Evolutionary conservation across 2,797 vertebrate genomes (phyloP).

Genomic region (Eulemur albifrons): DNA sequence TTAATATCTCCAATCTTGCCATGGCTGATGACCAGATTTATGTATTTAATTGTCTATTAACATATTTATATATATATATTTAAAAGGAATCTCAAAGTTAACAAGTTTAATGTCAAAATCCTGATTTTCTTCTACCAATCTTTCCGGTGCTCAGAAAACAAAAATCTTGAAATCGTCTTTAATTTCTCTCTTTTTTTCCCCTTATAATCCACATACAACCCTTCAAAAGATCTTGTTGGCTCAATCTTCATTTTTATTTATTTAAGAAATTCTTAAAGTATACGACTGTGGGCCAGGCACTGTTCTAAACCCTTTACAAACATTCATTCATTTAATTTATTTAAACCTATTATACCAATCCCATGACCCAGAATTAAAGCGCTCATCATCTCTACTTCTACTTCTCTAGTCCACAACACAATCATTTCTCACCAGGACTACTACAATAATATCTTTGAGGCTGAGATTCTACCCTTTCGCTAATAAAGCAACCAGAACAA

Average conservation of each 20-base stretch:
- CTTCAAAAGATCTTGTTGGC: background rate
- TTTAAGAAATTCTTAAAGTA: background rate
- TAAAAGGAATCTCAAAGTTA: background rate
- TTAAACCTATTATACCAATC: background rate
- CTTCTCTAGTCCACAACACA: background rate
- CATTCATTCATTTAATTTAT: background rate
- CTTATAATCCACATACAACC: background rate
- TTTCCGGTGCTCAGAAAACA: background rate
- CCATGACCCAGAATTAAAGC: background rate
- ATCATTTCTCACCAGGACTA: background rate
- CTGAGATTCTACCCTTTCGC: background rate
- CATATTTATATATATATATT: background rate
- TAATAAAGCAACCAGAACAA: background rate
- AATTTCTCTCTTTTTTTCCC: background rate
- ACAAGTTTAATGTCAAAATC: background rate
- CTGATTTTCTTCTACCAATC: background rate
- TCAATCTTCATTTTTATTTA: background rate
- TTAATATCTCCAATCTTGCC: background rate
- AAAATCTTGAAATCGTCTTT: background rate
- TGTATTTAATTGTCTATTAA: background rate
- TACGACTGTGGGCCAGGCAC: background rate
- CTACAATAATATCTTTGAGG: background rate
- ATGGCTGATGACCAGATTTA: background rate
- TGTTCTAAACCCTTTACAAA: background rate
- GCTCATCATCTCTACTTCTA: background rate